Evolutionary conservation across 2,797 vertebrate species (phyloP), one percentile per base, ranked within the genome.

Genomic region (Sylvilagus floridanus): DNA sequence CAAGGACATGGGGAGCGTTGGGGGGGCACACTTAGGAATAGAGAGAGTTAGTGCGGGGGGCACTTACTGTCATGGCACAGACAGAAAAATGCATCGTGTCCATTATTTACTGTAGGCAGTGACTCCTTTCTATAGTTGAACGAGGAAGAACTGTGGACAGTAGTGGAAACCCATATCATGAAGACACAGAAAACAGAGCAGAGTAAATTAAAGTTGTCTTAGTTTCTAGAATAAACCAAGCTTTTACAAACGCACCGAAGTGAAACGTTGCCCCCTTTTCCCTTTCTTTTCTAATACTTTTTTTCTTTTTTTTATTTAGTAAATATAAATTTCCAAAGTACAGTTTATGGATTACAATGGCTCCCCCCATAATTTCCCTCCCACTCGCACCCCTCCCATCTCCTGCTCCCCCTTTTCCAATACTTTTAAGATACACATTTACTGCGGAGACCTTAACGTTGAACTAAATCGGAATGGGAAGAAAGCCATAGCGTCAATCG

Each of bases 391-490:
- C 35, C 35, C 35, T 35, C 35, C 35, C 35, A 35, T 35, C 35
- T 35, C 35, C 35, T 35, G 35, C 35, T 35, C 35, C 35, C 35
- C 35, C 14, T 93, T 97, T 95, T 97, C 94, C 96, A 96, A 92
- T 97, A 78, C 81, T 97, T 96, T 96, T 72, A 95, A 97, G 93
- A 84, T 93, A 94, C 87, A 82, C 71, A 68, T 95, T 96, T 94
- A 96, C 95, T 96, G 93, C 81, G 47, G 95, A 87, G 37, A 96
- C 95, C 97, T 93, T 98, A 97, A 96, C 92, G 97, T 72, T 94
- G 92, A 93, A 97, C 92, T 93, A 96, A 96, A 97, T 96, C 92
- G 96, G 84, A 91, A 93, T 96, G 87, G 90, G 86, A 97, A 91
- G 79, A 97, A 96, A 82, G 90, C 90, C 88, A 52, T 37, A 5